phyloP scores from a whole-genome alignment of 2,113 vertebrate genomes.

The Callipepla squamata region DNA sequence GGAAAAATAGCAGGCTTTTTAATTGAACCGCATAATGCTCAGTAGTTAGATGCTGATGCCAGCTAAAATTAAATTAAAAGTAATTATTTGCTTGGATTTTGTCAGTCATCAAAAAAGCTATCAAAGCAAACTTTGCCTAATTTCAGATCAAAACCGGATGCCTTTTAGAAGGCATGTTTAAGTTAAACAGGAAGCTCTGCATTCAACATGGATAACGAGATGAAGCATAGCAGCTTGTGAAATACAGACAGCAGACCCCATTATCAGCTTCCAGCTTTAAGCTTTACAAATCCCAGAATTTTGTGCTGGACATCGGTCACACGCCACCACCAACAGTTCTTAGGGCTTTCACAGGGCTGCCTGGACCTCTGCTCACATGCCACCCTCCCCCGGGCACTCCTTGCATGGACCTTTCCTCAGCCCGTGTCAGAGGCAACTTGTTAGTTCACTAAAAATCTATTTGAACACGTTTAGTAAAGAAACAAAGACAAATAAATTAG shows the following conservation, averaged over 20 bases:
- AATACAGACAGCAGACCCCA: slow-evolving; percentile 59
- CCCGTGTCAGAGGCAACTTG: neutral
- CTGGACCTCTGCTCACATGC: fast-evolving
- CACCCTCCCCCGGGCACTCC: fast-evolving
- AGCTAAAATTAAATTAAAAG: slow-evolving; percentile 44
- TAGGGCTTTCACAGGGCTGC: neutral
- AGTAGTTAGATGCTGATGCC: neutral
- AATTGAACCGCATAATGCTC: neutral
- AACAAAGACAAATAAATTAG: slow-evolving; percentile 57
- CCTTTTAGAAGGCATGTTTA: slow-evolving; percentile 39
- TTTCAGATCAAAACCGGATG: slow-evolving; percentile 58
- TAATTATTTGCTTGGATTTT: slow-evolving; percentile 54
- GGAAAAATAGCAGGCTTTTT: slow-evolving; percentile 2
- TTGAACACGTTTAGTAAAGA: slow-evolving; percentile 6
- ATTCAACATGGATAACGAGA: slow-evolving; percentile 34
- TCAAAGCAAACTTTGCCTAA: slow-evolving; percentile 51
- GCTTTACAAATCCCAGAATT: neutral
- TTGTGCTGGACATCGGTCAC: neutral
- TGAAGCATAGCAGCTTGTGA: slow-evolving; percentile 55
- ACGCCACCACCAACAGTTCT: neutral
- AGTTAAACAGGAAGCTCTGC: slow-evolving; percentile 56
- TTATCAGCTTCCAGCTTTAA: neutral
- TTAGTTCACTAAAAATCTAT: neutral
- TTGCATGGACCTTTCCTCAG: neutral
- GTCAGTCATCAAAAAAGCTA: neutral